These are phyloP conservation scores for Rhaphigaster nebulosa DNA, from an alignment of 2,888 invertebrate genomes.

Conservation along the genomic window DNA sequence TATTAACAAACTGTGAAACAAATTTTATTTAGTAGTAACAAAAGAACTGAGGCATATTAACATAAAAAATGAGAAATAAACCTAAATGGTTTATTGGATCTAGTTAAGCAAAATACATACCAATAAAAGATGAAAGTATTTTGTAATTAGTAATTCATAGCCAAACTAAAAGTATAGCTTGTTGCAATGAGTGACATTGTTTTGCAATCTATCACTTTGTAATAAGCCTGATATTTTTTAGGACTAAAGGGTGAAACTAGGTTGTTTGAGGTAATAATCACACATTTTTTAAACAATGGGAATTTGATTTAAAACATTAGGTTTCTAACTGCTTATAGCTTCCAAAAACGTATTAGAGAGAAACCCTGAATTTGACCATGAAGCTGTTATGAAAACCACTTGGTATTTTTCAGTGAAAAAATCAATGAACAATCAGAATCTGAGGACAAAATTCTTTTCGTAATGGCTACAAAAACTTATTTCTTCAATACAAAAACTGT, in stretches of 20 bases:
- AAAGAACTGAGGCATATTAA: neutral
- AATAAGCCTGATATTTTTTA: neutral
- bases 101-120: too few species aligned
- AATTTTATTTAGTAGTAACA: neutral
- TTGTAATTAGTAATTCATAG: neutral
- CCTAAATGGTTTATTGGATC: neutral
- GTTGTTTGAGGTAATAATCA: neutral
- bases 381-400: neutral
- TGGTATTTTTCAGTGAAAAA: conserved; percentile 3
- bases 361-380: neutral
- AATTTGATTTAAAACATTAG: neutral
- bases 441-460: conserved; percentile 39
- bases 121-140: neutral
- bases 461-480: conserved; percentile 38
- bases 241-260: neutral
- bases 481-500: conserved; percentile 11
- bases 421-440: neutral
- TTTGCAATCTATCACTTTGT: neutral
- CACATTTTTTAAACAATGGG: neutral
- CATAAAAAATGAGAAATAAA: neutral
- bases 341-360: neutral
- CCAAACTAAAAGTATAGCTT: neutral
- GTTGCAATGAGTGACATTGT: neutral
- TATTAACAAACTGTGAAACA: neutral
- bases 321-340: neutral